Evolutionary conservation across 2,113 vertebrate species (phyloP).

Genomic region (Cyanoderma ruficeps): DNA sequence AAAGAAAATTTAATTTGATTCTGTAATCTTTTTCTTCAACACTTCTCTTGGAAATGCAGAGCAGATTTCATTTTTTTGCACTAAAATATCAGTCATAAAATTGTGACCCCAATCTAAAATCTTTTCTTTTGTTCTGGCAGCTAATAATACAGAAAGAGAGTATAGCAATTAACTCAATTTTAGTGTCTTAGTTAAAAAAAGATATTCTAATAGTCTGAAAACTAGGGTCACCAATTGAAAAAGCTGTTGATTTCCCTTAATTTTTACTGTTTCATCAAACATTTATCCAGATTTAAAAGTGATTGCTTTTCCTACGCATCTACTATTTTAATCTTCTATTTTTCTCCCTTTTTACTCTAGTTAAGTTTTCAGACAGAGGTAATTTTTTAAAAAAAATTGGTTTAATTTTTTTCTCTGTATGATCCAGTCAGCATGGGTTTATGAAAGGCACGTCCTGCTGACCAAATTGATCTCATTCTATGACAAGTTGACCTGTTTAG

Average conservation of each 20-base stretch:
- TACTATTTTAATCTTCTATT: background rate
- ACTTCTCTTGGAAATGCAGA: background rate
- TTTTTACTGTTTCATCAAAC: background rate
- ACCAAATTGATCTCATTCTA: background rate
- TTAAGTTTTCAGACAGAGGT: background rate
- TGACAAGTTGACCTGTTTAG: background rate
- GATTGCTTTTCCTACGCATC: background rate
- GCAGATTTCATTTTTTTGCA: background rate
- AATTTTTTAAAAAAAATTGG: background rate
- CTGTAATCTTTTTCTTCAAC: background rate
- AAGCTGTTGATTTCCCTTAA: background rate
- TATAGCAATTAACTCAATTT: background rate
- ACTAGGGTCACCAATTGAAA: background rate
- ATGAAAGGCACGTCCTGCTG: background rate
- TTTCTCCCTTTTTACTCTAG: conserved; percentile 20
- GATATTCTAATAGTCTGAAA: background rate
- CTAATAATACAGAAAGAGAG: background rate
- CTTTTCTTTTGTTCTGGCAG: background rate
- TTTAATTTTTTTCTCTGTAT: conserved; percentile 23
- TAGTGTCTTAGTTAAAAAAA: background rate
- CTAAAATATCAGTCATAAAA: background rate
- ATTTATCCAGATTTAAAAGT: background rate
- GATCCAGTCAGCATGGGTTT: background rate
- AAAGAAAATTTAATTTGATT: background rate
- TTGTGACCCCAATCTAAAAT: background rate